These are phyloP conservation scores for Mohoua ochrocephala DNA, from an alignment of 2,113 vertebrate genomes.

Conservation along the genomic window DNA sequence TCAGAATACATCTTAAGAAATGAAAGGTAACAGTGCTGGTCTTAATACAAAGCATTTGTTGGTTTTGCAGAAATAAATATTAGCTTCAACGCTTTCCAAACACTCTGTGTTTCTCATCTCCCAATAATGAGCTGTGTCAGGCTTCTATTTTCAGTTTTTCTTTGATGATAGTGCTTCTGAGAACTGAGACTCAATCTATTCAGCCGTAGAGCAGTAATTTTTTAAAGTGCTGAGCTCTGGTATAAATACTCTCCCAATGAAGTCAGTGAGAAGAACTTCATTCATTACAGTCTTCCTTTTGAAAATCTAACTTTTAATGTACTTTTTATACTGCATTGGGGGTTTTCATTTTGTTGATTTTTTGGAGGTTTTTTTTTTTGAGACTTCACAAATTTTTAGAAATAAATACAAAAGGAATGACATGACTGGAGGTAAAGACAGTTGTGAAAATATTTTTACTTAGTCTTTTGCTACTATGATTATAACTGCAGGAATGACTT, in stretches of 20 bases:
- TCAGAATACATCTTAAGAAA: not conserved
- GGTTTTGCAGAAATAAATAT: not conserved
- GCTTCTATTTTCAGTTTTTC: not conserved
- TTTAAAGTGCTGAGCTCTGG: not conserved
- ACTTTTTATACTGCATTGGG: not conserved
- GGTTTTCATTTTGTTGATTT: not conserved
- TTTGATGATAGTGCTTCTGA: not conserved
- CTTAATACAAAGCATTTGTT: not conserved
- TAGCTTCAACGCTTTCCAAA: not conserved
- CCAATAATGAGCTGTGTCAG: not conserved
- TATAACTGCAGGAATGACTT: not conserved
- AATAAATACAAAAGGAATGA: not conserved
- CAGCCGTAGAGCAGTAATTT: not conserved
- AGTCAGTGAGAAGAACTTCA: not conserved
- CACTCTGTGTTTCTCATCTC: not conserved
- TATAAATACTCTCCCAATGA: not conserved
- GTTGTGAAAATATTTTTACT: not conserved
- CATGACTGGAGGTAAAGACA: not conserved
- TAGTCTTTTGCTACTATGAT: not conserved
- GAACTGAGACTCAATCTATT: not conserved
- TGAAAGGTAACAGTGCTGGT: not conserved
- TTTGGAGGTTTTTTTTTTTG: fast-evolving
- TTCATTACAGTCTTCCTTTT: not conserved
- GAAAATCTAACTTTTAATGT: not conserved
- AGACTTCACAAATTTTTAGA: not conserved